Base-by-base conservation (phyloP, 2,113 vertebrate genomes). In the Clarias macrocephalus region DNA sequence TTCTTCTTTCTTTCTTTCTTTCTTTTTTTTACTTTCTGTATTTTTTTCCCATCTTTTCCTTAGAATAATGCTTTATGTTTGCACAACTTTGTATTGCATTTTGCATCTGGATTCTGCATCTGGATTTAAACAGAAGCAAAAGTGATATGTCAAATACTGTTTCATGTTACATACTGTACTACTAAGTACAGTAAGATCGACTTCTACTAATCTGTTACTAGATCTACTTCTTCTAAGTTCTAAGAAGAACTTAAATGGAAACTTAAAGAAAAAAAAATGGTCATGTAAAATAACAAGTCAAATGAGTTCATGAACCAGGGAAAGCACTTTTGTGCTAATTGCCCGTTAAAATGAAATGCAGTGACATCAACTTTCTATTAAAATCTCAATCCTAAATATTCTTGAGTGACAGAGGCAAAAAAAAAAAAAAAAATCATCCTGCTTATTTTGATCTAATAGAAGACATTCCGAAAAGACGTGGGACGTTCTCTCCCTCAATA, bases 351-450 rank as follows among this genome's bases (percentile, higher is more conserved):
- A 57, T 37, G 21, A 72, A 80, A 86, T 54, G 21, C 48, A 65
- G 76, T 33, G 84, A 81, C 68, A 80, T 23, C 72, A 65, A 57
- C 54, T 62, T 65, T 80, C 63, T n/a, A 63, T 83, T 70, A 73
- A 79, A 48, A 52, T 70, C 66, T 84, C 48, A 0, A 88, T 82
- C 30, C 56, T 56, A 60, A 52, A 66, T 52, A 86, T 60, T 73
- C 42, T 82, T 85, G 42, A 86, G 19, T 42, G n/a, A 68, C n/a
- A 68, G 48, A 37, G 76, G 28, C 62, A 2, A 62, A 15, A 57
- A 70, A 42, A 42, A 42, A 6, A 42, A 42, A 6, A 42, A 48
- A 48, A 70, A 33, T 25, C 23, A 33, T 25, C 23, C 30, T 23
- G 30, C 63, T 30, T 6, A 33, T 57, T 48, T 70, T 68, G 42